These are phyloP conservation scores for Papilio polytes DNA, from an alignment of 1,140 invertebrate species.

Conservation along the genomic window DNA sequence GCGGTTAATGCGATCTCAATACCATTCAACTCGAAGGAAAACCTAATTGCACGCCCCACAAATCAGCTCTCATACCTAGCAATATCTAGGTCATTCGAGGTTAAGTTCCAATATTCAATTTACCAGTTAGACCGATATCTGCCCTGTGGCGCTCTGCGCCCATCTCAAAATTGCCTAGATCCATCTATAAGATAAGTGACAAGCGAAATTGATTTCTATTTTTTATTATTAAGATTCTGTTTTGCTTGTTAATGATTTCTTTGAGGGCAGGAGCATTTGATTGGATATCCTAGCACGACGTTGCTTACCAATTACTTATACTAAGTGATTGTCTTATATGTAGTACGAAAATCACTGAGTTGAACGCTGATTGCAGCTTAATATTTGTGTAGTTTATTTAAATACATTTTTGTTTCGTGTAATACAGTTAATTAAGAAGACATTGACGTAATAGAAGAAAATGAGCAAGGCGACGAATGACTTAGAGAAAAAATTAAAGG, in stretches of 20 bases:
- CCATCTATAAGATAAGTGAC: conserved; percentile 35
- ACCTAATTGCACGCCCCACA: conserved; percentile 39
- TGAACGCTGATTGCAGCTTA: background rate
- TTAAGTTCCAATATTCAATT: conserved; percentile 70
- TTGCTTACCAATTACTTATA: conserved; percentile 74
- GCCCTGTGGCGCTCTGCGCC: conserved; percentile 59
- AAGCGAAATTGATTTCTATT: conserved; percentile 42
- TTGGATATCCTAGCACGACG: conserved; percentile 63
- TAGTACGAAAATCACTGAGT: conserved; percentile 13
- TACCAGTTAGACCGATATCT: conserved; percentile 68
- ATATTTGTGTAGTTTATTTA: background rate
- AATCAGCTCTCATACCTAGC: conserved; percentile 39
- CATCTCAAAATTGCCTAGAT: conserved; percentile 68
- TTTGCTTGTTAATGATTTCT: conserved; percentile 25
- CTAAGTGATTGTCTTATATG: conserved; percentile 71
- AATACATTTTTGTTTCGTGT: background rate
- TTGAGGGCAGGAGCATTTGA: conserved; percentile 61
- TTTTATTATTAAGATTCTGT: background rate
- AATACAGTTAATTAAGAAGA: background rate
- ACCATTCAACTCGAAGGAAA: conserved; percentile 34
- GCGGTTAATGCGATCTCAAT: conserved; percentile 21
- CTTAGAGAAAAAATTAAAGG: background rate
- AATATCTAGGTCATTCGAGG: conserved; percentile 66
- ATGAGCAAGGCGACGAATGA: background rate
- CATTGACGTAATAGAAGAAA: background rate